A percentile compares a stretch with the other conserved stretches of the same genome.
phyloP scores from a whole-genome alignment of 2,797 vertebrate genomes.

The Lacerta bilineata region DNA sequence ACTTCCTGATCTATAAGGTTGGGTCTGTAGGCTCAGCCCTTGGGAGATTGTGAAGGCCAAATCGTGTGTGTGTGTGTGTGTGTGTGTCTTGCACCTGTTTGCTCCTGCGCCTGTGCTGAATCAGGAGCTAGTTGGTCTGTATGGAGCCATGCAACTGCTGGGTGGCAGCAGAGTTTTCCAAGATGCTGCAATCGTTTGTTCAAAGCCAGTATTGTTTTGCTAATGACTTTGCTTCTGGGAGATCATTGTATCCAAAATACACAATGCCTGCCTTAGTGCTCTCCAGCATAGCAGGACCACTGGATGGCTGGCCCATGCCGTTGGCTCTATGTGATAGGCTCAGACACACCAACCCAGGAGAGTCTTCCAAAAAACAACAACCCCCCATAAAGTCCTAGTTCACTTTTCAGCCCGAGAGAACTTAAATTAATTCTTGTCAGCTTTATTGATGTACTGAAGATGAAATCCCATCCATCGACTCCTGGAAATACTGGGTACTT shows the following conservation, averaged over 20 bases:
- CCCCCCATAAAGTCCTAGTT: neutral
- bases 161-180: neutral
- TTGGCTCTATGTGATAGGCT: neutral
- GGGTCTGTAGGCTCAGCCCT: too few species aligned
- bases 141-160: neutral
- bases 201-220: neutral
- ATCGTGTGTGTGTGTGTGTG: too few species aligned
- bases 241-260: neutral
- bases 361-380: neutral
- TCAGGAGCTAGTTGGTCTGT: neutral
- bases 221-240: neutral
- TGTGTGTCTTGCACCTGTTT: neutral
- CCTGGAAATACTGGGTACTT: conserved; percentile 1
- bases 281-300: neutral
- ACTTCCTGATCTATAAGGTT: too few species aligned
- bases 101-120: neutral
- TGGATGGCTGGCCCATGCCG: neutral
- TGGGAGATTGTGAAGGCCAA: neutral
- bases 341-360: neutral
- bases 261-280: neutral
- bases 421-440: conserved; percentile 23
- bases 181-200: neutral
- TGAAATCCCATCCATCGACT: conserved; percentile 16
- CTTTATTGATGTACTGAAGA: conserved; percentile 24
- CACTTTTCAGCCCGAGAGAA: neutral